Evolutionary conservation across 2,888 invertebrate genomes (phyloP).

Genomic region (Athalia circularis): DNA sequence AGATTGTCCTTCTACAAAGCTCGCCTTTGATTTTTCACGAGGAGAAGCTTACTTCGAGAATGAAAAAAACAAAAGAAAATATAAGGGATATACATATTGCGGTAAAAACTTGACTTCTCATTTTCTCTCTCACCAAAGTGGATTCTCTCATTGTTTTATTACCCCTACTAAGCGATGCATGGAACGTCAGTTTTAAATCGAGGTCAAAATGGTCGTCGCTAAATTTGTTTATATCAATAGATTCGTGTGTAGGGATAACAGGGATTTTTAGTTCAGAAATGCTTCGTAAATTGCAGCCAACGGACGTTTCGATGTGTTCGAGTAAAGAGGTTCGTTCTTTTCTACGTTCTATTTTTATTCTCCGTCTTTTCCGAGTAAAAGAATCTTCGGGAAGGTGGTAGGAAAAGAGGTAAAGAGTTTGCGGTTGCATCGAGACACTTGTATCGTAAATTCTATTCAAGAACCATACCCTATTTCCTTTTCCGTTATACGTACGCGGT

Average conservation of each 20-base stretch:
- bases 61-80: not conserved
- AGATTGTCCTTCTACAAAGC: not conserved
- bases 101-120: too few species aligned
- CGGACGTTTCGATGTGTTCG: slow-evolving; percentile 36
- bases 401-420: not conserved
- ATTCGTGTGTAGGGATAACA: not conserved
- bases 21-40: not conserved
- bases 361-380: not conserved
- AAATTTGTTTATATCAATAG: slow-evolving; percentile 15
- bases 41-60: not conserved
- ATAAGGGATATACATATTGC: not conserved
- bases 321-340: slow-evolving; percentile 21
- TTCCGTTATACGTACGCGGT: not conserved
- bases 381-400: slow-evolving; percentile 10
- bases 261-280: slow-evolving; percentile 24
- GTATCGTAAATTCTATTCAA: slow-evolving; percentile 28
- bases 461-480: slow-evolving; percentile 6
- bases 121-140: too few species aligned
- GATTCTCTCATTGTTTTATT: too few species aligned
- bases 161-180: not conserved
- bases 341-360: slow-evolving; percentile 24
- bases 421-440: slow-evolving; percentile 32
- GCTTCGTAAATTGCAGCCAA: slow-evolving; percentile 38
- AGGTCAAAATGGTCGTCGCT: slow-evolving; percentile 5
- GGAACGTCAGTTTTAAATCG: not conserved